Evolutionary conservation across 2,113 vertebrate species (phyloP).

Genomic region (Engraulis encrasicolus): DNA sequence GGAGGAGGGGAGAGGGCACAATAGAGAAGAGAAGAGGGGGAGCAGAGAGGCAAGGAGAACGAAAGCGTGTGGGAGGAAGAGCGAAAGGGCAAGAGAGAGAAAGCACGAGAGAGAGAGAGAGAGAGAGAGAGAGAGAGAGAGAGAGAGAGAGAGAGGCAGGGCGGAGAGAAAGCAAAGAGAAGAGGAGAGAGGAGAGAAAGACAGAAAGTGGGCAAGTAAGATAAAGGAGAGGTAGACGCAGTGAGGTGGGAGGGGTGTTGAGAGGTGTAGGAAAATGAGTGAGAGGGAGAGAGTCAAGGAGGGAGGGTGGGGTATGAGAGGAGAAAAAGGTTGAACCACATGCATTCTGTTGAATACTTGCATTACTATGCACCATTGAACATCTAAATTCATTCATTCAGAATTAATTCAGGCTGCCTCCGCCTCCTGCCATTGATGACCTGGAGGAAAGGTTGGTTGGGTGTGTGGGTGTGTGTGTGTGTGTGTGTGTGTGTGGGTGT

Average conservation of each 20-base stretch:
- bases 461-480: not conserved
- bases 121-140: not conserved
- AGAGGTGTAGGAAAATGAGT: not conserved
- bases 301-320: not conserved
- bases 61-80: no score
- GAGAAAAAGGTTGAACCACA: not conserved
- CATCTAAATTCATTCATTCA: not conserved
- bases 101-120: not conserved
- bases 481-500: no score
- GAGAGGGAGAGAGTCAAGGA: not conserved
- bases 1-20: no score
- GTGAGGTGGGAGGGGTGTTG: not conserved
- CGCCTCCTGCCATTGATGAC: not conserved
- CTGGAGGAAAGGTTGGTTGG: not conserved
- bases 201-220: no score
- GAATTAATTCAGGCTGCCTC: no score
- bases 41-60: no score
- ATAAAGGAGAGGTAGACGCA: not conserved
- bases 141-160: not conserved
- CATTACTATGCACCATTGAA: not conserved
- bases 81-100: not conserved
- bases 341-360: not conserved
- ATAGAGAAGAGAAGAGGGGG: conserved; percentile 45
- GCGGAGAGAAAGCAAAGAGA: not conserved
- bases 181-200: not conserved